phyloP scores from a whole-genome alignment of 2,888 invertebrate species.

The Abrostola tripartita region DNA sequence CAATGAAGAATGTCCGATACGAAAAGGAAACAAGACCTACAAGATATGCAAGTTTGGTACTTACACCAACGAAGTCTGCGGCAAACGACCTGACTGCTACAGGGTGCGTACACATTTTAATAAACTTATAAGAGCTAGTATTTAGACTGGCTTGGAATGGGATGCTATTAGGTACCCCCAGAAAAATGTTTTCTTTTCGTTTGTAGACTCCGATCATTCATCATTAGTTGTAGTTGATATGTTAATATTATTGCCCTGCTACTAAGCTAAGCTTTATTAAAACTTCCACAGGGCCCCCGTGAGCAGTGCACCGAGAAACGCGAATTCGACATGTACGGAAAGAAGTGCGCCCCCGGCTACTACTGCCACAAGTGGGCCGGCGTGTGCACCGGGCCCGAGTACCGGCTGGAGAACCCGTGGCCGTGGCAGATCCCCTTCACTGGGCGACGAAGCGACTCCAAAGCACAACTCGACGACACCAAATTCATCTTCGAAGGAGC shows the following conservation, averaged over 20 bases:
- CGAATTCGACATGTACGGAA: constrained; percentile 72
- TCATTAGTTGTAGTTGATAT: too few species aligned
- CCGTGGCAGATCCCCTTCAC: constrained; percentile 66
- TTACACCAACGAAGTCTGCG: constrained; percentile 77
- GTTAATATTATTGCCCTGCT: too few species aligned
- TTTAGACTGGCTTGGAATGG: too few species aligned
- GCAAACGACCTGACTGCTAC: constrained; percentile 76
- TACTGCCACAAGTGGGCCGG: constrained; percentile 73
- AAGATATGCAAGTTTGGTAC: constrained; percentile 76
- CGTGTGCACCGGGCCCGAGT: constrained; percentile 72
- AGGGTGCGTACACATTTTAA: constrained; percentile 63
- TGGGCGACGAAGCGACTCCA: constrained; percentile 48
- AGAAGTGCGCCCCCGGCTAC: constrained; percentile 77
- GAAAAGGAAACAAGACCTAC: constrained; percentile 68
- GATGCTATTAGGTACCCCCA: too few species aligned
- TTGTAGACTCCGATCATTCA: too few species aligned
- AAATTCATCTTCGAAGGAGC: constrained; percentile 46
- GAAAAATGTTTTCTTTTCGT: too few species aligned
- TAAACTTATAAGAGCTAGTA: neutral
- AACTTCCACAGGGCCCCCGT: constrained; percentile 70
- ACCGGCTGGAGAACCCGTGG: constrained; percentile 63
- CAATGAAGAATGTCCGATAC: constrained; percentile 72
- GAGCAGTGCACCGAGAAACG: constrained; percentile 80
- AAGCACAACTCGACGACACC: constrained; percentile 31
- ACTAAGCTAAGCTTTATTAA: neutral